A percentile compares a stretch with the other conserved stretches of the same genome.
Evolutionary conservation across 2,888 invertebrate species (phyloP).

Genomic region (Dynastes hyllus): DNA sequence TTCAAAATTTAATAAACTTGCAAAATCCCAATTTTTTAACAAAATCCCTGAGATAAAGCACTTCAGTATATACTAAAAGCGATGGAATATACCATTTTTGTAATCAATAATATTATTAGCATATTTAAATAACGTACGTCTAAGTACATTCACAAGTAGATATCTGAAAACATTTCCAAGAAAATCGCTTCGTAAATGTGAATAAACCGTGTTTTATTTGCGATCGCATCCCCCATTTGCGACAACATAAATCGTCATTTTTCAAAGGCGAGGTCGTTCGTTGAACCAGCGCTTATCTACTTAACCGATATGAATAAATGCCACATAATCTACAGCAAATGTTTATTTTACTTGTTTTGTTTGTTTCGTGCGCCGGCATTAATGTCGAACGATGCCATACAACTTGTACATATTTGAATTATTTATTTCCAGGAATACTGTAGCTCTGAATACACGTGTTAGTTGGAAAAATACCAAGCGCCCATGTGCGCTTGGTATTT

Average conservation of each 20-base stretch:
- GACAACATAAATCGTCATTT: constrained; percentile 39
- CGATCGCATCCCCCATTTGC: constrained; percentile 2
- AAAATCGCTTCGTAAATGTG: not conserved
- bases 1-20: no score
- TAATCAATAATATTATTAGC: no score
- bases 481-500: not conserved
- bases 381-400: constrained; percentile 15
- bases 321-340: constrained; percentile 50
- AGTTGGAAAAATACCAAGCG: not conserved
- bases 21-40: no score
- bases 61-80: no score
- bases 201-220: constrained; percentile 11
- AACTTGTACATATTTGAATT: not conserved
- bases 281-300: constrained; percentile 49
- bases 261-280: constrained; percentile 50
- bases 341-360: constrained; percentile 49
- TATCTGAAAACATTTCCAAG: not conserved
- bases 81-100: no score
- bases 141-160: not conserved
- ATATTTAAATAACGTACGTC: not conserved
- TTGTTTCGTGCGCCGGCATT: constrained; percentile 28
- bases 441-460: not conserved
- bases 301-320: constrained; percentile 41
- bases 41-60: no score
- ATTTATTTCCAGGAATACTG: not conserved